These are phyloP conservation scores for Caenorhabditis elegans DNA, from an alignment of 1,140 invertebrate species.

Conservation along the genomic window WBcel235 BX284603.4:9537001-9537500, in stretches of 20 bases:
- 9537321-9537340: background rate
- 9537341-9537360: background rate
- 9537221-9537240: background rate
- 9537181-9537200: background rate
- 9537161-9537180: background rate
- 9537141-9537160: no score
- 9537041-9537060: no score
- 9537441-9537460: background rate
- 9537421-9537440: background rate
- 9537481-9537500: background rate
- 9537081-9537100: no score
- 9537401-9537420: background rate
- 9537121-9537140: no score
- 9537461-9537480: background rate
- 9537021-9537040: no score
- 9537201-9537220: background rate
- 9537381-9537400: background rate
- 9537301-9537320: background rate
- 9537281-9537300: background rate
- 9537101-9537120: no score
- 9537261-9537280: background rate
- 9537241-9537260: background rate
- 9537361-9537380: background rate
- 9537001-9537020: no score
- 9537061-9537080: no score